Evolutionary conservation across 1,140 invertebrate genomes (phyloP).

Genomic region (Brachionus angularis): DNA sequence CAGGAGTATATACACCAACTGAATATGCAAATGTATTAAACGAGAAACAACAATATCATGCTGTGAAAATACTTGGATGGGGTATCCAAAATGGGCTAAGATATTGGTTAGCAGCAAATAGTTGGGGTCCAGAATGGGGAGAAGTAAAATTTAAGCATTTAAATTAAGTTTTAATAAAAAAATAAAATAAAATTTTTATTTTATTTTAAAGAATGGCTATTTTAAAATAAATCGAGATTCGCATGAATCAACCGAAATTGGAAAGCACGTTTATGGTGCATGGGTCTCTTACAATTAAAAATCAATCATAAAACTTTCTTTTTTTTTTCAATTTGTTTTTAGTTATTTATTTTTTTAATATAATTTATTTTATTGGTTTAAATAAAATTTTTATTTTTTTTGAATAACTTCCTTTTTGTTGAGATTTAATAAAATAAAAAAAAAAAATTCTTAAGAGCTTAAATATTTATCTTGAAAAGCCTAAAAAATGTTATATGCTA

Average conservation of each 20-base stretch:
- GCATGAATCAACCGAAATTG: background rate
- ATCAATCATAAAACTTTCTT: background rate
- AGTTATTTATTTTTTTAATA: no score
- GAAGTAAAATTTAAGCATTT: no score
- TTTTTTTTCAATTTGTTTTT: background rate
- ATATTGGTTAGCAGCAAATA: slow-evolving; percentile 44
- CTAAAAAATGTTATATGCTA: no score
- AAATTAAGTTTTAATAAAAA: no score
- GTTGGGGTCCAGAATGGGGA: slow-evolving; percentile 43
- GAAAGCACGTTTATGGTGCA: background rate
- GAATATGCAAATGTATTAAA: background rate
- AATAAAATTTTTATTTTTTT: no score
- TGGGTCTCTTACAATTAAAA: background rate
- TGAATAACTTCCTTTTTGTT: no score
- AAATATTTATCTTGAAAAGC: no score
- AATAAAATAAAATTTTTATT: no score
- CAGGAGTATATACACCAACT: slow-evolving; percentile 7
- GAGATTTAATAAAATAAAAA: no score
- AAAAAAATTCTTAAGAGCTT: no score
- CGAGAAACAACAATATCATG: slow-evolving; percentile 29
- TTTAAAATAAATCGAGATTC: slow-evolving; percentile 14
- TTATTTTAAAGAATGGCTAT: slow-evolving; percentile 28
- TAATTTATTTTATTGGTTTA: no score
- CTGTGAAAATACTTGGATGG: slow-evolving; percentile 9
- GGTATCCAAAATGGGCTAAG: slow-evolving; percentile 40